Evolutionary conservation across 2,888 invertebrate species (phyloP).

Genomic region (Proisotoma minuta): DNA sequence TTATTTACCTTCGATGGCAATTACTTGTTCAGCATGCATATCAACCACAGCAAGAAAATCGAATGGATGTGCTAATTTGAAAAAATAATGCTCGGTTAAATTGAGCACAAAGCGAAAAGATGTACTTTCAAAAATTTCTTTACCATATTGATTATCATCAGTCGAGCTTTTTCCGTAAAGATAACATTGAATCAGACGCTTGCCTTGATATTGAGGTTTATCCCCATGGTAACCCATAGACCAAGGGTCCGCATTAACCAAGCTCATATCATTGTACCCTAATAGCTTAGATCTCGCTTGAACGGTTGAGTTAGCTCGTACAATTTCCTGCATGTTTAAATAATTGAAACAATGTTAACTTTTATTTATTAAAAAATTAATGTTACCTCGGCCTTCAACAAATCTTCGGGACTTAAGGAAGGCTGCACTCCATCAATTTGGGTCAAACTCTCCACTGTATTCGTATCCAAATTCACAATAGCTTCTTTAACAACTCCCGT

Average conservation of each 20-base stretch:
- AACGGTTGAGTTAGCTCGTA: conserved; percentile 8
- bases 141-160: conserved; percentile 26
- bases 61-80: conserved; percentile 27
- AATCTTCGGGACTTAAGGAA: conserved; percentile 14
- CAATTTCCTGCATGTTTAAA: background rate
- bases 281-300: conserved; percentile 10
- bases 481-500: conserved; percentile 13
- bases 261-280: conserved; percentile 24
- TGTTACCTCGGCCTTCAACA: conserved; percentile 12
- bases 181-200: conserved; percentile 21
- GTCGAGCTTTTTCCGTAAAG: conserved; percentile 22
- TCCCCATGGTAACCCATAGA: conserved; percentile 28
- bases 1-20: conserved; percentile 25
- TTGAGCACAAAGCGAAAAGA: too few species aligned
- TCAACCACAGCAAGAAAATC: conserved; percentile 28
- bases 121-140: background rate
- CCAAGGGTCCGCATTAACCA: conserved; percentile 29
- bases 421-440: conserved; percentile 10
- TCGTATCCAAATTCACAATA: conserved; percentile 21
- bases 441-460: conserved; percentile 4
- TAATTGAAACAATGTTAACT: background rate
- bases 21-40: conserved; percentile 8
- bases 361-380: background rate
- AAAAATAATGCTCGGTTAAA: too few species aligned
- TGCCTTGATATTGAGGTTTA: conserved; percentile 20